phyloP scores from a whole-genome alignment of 2,888 invertebrate genomes.

The Diplazon laetatorius region DNA sequence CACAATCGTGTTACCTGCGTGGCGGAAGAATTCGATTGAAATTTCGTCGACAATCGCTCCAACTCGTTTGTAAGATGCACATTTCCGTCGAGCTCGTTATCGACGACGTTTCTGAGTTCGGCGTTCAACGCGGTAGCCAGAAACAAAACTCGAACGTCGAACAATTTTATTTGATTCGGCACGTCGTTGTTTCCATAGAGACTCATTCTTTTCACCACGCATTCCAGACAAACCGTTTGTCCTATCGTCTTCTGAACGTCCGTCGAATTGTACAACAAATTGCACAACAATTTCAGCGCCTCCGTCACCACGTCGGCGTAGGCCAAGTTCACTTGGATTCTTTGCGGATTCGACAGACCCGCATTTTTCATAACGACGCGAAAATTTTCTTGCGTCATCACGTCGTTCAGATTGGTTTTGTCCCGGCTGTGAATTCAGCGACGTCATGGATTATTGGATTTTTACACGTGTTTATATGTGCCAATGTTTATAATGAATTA shows the following conservation, averaged over 20 bases:
- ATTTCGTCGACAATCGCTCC: conserved; percentile 84
- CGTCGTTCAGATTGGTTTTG: conserved; percentile 87
- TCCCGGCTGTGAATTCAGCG: conserved; percentile 88
- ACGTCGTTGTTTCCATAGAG: conserved; percentile 85
- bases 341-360: conserved; percentile 84
- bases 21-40: conserved; percentile 9
- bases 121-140: conserved; percentile 92
- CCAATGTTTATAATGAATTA: no score
- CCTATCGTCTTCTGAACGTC: conserved; percentile 84
- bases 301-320: conserved; percentile 86
- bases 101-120: conserved; percentile 87
- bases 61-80: conserved; percentile 87
- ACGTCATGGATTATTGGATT: no score
- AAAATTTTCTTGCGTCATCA: conserved; percentile 88
- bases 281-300: conserved; percentile 94
- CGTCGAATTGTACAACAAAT: conserved; percentile 91
- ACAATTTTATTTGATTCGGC: conserved; percentile 90
- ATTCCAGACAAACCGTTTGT: conserved; percentile 77
- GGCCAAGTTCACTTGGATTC: conserved; percentile 81
- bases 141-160: conserved; percentile 94
- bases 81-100: conserved; percentile 88
- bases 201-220: conserved; percentile 88
- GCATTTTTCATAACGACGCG: conserved; percentile 87
- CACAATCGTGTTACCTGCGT: conserved; percentile 33
- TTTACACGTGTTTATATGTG: no score